Evolutionary conservation across 2,113 vertebrate genomes (phyloP).

Genomic region (Sapajus apella): DNA sequence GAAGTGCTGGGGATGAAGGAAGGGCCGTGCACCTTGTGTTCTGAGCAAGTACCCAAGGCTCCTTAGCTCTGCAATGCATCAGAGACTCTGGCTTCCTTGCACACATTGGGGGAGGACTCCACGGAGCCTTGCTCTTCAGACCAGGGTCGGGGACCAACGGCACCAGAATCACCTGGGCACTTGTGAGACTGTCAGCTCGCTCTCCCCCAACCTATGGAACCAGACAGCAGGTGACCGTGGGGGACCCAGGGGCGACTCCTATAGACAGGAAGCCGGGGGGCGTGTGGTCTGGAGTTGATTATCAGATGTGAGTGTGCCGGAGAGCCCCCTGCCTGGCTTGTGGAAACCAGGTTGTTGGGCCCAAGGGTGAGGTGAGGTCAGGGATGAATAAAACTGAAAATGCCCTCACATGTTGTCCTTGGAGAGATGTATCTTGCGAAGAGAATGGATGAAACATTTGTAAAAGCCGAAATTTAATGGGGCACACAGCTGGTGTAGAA

Average conservation of each 20-base stretch:
- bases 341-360: background rate
- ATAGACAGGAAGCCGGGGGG: background rate
- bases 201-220: background rate
- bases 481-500: background rate
- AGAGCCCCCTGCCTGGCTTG: background rate
- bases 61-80: background rate
- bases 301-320: background rate
- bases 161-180: background rate
- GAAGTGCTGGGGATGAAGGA: background rate
- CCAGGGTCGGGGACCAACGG: background rate
- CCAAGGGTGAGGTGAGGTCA: background rate
- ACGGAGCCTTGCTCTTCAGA: background rate
- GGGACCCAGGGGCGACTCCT: background rate
- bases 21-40: background rate
- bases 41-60: background rate
- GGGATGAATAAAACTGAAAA: background rate
- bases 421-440: background rate
- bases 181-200: background rate
- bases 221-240: background rate
- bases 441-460: background rate
- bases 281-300: background rate
- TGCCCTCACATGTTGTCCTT: background rate
- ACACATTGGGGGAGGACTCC: fast-evolving
- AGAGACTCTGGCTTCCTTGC: background rate
- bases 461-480: background rate